Percentiles rank a stretch among this genome's conserved stretches.
phyloP scores from a whole-genome alignment of 1,140 invertebrate species.

The Habropoda laboriosa region DNA sequence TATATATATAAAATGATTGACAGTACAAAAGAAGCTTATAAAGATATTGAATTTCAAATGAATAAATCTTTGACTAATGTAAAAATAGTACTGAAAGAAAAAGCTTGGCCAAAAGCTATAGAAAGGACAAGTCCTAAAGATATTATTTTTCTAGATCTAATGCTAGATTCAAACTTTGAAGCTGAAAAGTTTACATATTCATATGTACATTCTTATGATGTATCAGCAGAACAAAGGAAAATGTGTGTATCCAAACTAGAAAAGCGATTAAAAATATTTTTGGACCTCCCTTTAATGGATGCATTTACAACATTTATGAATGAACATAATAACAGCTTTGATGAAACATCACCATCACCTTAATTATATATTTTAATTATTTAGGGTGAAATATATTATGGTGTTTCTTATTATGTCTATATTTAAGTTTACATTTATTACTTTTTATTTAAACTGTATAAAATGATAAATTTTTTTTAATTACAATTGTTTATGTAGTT shows the following conservation, averaged over 20 bases:
- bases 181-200: constrained; percentile 1
- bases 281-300: background rate
- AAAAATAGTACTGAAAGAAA: constrained; percentile 22
- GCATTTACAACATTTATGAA: constrained; percentile 45
- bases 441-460: background rate
- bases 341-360: background rate
- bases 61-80: background rate
- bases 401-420: background rate
- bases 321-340: background rate
- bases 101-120: constrained; percentile 32
- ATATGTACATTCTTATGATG: background rate
- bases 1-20: constrained; percentile 7
- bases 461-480: background rate
- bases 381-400: constrained; percentile 2
- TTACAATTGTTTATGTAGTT: too few relatives aligned
- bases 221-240: background rate
- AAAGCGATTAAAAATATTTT: constrained; percentile 38
- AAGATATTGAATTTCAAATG: constrained; percentile 23
- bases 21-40: constrained; percentile 12
- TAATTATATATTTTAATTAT: background rate
- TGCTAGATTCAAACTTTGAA: constrained; percentile 17
- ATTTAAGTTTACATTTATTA: background rate
- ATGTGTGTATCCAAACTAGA: background rate
- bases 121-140: constrained; percentile 1
- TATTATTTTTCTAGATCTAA: constrained; percentile 17